Conservation (phyloP, 2,888 invertebrate species). For the Metalampra italica region DNA sequence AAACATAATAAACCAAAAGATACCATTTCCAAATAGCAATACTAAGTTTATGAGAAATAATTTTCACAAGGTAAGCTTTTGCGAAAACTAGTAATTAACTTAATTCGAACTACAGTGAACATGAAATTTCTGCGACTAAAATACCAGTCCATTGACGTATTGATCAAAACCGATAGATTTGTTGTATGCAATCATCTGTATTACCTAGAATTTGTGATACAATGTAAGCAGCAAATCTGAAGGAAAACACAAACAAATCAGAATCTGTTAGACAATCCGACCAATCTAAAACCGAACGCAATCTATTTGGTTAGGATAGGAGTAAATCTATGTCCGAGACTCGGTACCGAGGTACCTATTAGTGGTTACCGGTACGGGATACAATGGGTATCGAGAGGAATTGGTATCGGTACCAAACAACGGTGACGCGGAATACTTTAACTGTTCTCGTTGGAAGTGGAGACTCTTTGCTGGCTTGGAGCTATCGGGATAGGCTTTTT, state of each 20-base stretch:
- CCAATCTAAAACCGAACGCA: conserved; percentile 35
- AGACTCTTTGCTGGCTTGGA: background rate
- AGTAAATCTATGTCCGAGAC: conserved; percentile 40
- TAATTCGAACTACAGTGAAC: no score
- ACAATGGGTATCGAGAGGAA: conserved; percentile 31
- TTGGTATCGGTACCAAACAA: conserved; percentile 7
- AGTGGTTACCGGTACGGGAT: conserved; percentile 30
- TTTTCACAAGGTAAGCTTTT: no score
- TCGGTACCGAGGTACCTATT: conserved; percentile 31
- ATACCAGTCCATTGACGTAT: no score
- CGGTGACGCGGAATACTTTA: conserved; percentile 13
- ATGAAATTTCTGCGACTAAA: no score
- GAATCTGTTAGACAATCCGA: background rate
- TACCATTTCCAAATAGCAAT: no score
- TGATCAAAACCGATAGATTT: no score
- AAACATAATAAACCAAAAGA: no score
- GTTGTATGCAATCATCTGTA: no score
- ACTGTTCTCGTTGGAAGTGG: background rate
- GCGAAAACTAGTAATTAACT: no score
- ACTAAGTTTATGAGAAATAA: no score
- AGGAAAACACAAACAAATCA: background rate
- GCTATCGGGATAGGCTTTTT: background rate
- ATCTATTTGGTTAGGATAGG: conserved; percentile 52
- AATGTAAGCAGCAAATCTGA: background rate
- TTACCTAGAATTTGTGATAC: no score